Conservation (phyloP, 1,140 invertebrate species). For the Aphis craccivora region DNA sequence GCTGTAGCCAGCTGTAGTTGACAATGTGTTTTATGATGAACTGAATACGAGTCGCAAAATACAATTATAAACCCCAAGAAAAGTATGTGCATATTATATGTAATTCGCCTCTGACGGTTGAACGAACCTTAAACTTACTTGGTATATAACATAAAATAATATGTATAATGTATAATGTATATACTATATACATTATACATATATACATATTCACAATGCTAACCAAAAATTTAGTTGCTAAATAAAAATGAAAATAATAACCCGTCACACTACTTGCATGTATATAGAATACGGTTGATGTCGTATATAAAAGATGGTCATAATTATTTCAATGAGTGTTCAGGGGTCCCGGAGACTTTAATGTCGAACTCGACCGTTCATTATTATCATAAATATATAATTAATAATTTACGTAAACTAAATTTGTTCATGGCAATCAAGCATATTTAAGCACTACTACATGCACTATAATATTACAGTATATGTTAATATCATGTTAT, state of each 20-base stretch:
- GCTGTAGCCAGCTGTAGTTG: background rate
- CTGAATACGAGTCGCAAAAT: background rate
- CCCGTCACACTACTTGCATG: background rate
- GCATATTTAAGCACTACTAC: background rate
- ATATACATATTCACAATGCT: background rate
- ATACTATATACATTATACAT: too few species aligned
- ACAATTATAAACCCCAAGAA: background rate
- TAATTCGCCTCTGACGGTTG: background rate
- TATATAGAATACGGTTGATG: background rate
- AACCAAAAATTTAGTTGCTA: background rate
- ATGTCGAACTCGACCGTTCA: background rate
- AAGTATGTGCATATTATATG: background rate
- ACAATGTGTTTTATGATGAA: background rate
- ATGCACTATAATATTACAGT: background rate
- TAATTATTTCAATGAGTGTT: background rate
- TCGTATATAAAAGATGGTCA: background rate
- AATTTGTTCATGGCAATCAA: background rate
- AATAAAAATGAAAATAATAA: background rate
- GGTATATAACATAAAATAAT: too few species aligned
- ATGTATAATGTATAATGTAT: too few species aligned
- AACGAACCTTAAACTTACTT: background rate
- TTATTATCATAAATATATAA: background rate
- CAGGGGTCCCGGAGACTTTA: constrained; percentile 22
- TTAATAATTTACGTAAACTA: background rate
- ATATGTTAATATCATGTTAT: background rate